Evolutionary conservation across 2,113 vertebrate genomes (phyloP), one percentile per base, ranked within the genome.

Genomic region (Zootoca vivipara): DNA sequence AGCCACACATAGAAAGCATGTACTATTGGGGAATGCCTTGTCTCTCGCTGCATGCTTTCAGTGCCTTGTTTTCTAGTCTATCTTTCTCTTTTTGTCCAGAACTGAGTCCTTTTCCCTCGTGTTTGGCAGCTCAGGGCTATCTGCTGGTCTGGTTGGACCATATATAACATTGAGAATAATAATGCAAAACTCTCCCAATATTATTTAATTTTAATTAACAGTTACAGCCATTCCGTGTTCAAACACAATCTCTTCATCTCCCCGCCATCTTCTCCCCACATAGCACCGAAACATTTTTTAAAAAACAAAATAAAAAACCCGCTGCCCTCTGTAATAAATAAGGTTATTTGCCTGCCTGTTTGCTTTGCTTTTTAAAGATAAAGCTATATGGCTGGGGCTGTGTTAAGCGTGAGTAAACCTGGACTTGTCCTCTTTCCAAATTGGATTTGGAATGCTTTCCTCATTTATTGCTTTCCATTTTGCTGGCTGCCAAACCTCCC

Each of bases 361-460:
- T 89, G n/a, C 4, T 65, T 87, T 58, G 24, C 30, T 69, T 91
- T 92, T 86, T 82, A 35, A 87, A 84, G 64, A 83, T 83, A 67
- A 0, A 0, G 73, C 52, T 87, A 12, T 82, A 18, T 88, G 46
- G 16, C 15, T 79, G 7, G 58, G 9, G 0, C 13, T 78, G 86
- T 83, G 3, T 82, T 89, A 73, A 64, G 5, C 15, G 52, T 82
- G 80, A 90, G 46, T 82, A 90, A 82, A 86, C 28, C 90, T 84
- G 46, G 40, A 35, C 7, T 90, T 88, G 5, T 73, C 78, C 35
- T 78, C 8, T 94, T 93, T 91, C 65, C 79, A 92, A 67, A 30
- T 0, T 89, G 86, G 30, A 46, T 92, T 89, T 69, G 42, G 46
- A 93, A 91, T 86, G 0, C 8, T 89, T 86, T 12, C 62, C 5